Base-by-base conservation (phyloP, 1,140 invertebrate species). In the Watersipora subatra region DNA sequence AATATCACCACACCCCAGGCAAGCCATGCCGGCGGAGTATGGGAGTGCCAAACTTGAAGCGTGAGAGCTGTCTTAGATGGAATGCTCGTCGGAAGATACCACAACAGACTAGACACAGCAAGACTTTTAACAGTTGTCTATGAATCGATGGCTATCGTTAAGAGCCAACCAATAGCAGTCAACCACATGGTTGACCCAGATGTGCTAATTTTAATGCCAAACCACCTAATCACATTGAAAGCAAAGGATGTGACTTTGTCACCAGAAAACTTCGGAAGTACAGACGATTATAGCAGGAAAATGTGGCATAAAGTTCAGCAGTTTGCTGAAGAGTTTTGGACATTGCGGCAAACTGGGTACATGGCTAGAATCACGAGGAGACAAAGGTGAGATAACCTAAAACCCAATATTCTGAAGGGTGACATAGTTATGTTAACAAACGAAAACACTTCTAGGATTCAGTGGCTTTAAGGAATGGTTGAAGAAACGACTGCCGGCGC, bases 391-490 rank as follows among this genome's bases (percentile, higher is more conserved):
- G 22, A 62, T 1, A 3, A 12, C 22, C 22, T 26, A 62, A 62
- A 3, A 26, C 59, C 2, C 3, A 28, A 62, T 26, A 27, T 62
- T 7, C 59, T 7, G n/a, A 28, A 7, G 12, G 59, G 59, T 2
- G 59, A 62, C n/a, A 2, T 62, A 26, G 59, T 62, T 27, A 25
- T 62, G 59, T n/a, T 62, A 19, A 28, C 27, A 62, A 27, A 62
- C 19, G 7, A 62, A 19, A 26, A 62, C 28, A 2, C 3, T 2
- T 26, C 19, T 7, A 20, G 59, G 2, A 62, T 7, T 26, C 22
- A 62, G 27, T 62, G 59, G 59, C 59, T 27, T n/a, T 25, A 26
- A 2, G 59, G 59, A 3, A 2, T 24, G 12, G 59, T 62, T n/a
- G 28, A 15, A 2, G 59, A 62, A 26, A 28, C 28, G 2, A 2